Evolutionary conservation across 2,888 invertebrate genomes (phyloP).

Genomic region (Pristionchus arcanus): DNA sequence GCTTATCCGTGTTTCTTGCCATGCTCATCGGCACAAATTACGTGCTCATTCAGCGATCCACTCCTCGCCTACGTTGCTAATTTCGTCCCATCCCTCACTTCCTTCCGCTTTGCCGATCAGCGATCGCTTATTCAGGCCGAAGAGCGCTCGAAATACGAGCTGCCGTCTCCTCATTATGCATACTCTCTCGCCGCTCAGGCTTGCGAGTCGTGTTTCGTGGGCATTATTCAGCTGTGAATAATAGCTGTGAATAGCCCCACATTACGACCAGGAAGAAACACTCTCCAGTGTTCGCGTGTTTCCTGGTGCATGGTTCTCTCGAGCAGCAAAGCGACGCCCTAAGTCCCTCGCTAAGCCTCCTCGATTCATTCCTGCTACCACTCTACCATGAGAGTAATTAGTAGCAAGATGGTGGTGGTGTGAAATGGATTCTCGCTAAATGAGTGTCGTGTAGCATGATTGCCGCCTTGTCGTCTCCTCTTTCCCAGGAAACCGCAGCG

Average conservation of each 20-base stretch:
- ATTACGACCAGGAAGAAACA: too few relatives aligned
- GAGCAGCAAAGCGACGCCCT: too few relatives aligned
- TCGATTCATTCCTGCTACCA: too few relatives aligned
- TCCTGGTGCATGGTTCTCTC: too few relatives aligned
- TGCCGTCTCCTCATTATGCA: not conserved
- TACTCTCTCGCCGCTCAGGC: not conserved
- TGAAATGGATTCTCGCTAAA: constrained; percentile 10
- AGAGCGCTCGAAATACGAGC: not conserved
- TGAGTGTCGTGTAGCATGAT: not conserved
- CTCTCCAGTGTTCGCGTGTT: too few relatives aligned
- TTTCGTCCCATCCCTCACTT: not conserved
- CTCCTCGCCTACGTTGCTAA: not conserved
- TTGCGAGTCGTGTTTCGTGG: not conserved
- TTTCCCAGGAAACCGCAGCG: not conserved
- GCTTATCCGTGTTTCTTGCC: not conserved
- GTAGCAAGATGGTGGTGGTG: not conserved
- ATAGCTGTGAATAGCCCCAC: too few relatives aligned
- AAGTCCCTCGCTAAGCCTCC: too few relatives aligned
- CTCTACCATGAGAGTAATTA: not conserved
- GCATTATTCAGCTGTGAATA: too few relatives aligned
- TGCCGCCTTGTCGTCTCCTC: not conserved
- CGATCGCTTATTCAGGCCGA: not conserved
- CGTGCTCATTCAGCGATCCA: not conserved
- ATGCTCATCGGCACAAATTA: not conserved
- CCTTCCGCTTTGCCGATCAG: not conserved